A percentile compares a stretch with the other conserved stretches of the same genome.
These are phyloP conservation scores for Laothoe populi DNA, from an alignment of 2,888 invertebrate genomes.

Conservation along the genomic window DNA sequence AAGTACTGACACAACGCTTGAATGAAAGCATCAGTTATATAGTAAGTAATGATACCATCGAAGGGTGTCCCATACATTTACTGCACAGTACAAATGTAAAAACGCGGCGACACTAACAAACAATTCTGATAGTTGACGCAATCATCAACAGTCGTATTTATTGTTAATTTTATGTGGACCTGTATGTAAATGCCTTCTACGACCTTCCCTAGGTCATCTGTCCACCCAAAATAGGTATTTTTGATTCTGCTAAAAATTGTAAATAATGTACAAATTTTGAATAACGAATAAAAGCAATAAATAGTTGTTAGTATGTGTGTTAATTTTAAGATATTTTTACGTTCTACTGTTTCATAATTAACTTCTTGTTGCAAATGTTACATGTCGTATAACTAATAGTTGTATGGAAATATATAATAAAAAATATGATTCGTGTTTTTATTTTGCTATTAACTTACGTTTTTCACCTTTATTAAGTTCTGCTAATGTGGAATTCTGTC, in stretches of 20 bases:
- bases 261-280: conserved; percentile 26
- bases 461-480: too few species aligned
- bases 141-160: too few species aligned
- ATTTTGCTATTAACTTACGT: too few species aligned
- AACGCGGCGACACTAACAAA: too few species aligned
- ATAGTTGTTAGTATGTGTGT: conserved; percentile 19
- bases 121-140: too few species aligned
- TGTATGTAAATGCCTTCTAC: background rate
- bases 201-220: conserved; percentile 6
- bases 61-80: too few species aligned
- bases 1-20: too few species aligned
- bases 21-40: too few species aligned
- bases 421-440: conserved; percentile 31
- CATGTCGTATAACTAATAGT: conserved; percentile 38
- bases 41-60: too few species aligned
- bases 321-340: conserved; percentile 28
- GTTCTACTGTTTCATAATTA: conserved; percentile 36
- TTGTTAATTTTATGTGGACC: background rate
- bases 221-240: background rate
- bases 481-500: too few species aligned
- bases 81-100: too few species aligned
- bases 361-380: conserved; percentile 41
- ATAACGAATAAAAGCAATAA: conserved; percentile 27
- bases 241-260: conserved; percentile 16
- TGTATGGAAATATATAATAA: conserved; percentile 41